These are phyloP conservation scores for Alcis repandata DNA, from an alignment of 2,888 invertebrate species.

Conservation along the genomic window DNA sequence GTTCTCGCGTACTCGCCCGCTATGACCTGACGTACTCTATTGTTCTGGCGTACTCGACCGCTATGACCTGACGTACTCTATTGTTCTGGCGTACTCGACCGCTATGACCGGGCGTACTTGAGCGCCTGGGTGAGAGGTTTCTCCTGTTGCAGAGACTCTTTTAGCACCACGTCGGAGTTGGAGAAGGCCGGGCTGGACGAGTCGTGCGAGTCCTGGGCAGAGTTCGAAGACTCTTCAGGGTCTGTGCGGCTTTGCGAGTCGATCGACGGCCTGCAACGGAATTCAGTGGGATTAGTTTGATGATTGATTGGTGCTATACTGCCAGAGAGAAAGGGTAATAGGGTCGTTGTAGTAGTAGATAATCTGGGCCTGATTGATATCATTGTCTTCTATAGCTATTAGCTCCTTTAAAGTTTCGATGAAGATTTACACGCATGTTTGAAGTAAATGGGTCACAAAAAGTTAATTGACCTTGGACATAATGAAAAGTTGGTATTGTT, in stretches of 20 bases:
- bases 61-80: not conserved
- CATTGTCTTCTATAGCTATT: no score
- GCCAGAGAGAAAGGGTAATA: not conserved
- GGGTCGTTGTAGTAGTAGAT: no score
- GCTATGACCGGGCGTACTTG: conserved; percentile 71
- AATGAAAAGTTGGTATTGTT: no score
- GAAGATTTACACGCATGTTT: no score
- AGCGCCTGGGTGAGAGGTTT: conserved; percentile 75
- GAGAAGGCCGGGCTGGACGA: conserved; percentile 48
- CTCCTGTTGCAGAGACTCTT: conserved; percentile 76
- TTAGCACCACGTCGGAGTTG: conserved; percentile 69
- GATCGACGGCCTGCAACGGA: conserved; percentile 52
- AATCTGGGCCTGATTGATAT: no score
- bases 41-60: not conserved
- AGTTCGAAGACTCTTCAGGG: conserved; percentile 50
- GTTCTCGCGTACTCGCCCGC: not conserved
- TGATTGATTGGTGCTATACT: no score
- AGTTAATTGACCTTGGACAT: no score
- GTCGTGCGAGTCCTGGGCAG: conserved; percentile 50
- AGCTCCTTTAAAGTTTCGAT: no score
- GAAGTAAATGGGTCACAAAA: no score
- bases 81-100: not conserved
- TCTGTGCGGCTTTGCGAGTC: conserved; percentile 59
- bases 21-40: not conserved
- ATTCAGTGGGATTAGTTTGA: not conserved